Base-by-base conservation (phyloP, 2,113 vertebrate species). In the Melozone crissalis region DNA sequence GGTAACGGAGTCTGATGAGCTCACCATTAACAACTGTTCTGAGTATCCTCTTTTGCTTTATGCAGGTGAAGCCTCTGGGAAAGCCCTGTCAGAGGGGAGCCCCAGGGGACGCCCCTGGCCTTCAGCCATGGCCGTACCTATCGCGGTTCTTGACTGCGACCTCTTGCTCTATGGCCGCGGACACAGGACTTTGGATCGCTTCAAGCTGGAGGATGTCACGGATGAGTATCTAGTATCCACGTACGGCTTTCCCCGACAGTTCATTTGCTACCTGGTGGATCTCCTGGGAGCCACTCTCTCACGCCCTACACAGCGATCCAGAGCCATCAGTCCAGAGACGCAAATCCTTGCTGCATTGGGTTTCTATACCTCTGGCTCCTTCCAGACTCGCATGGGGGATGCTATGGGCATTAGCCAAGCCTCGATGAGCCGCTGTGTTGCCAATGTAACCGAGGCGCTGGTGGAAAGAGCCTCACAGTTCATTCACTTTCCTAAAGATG, bases 391-490 rank as follows among this genome's bases (percentile, higher is more conserved):
- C 16, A 99, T 99, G 99, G 99, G 99, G 49, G 99, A 99, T 41
- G 98, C 98, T 30, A 99, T 99, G 17, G 99, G 99, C 62, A 99
- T 99, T 94, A 99, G 99, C 83, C 99, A 99, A 96, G 99, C 99
- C 13, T 99, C 99, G 27, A 99, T 99, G 99, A 99, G 99, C 39
- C 98, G 99, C 78, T 99, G 99, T 16, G 99, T 99, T 89, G 98
- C 99, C 77, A 99, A 99, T 9, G 99, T 99, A 87, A 99, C 99
- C 0, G 99, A 98, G 94, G 99, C 99, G 3, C 93, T 99, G 91
- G 99, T 99, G 84, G 99, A 99, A 94, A 99, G 99, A 95, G 98
- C 98, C 17, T 96, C 98, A 0, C 98, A 99, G 95, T 99, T 99
- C 78, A 99, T 99, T 84, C 97, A 51, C 95, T 99, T 98, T 79